Percentiles rank a stretch among this genome's conserved stretches.
Conservation (phyloP, 1,140 invertebrate genomes). For the Lineus longissimus region DNA sequence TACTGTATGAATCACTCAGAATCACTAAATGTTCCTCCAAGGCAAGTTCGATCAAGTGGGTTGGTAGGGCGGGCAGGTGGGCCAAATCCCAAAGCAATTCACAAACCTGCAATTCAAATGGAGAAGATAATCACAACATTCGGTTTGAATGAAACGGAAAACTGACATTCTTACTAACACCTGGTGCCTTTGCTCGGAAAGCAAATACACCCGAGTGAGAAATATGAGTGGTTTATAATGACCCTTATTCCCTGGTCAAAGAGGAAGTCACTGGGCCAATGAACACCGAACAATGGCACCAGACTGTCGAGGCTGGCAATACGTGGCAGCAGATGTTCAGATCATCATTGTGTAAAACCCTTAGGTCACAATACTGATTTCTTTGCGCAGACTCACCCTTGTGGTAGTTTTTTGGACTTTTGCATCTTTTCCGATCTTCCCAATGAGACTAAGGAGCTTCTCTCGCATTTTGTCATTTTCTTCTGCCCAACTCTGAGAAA, state of each 20-base stretch:
- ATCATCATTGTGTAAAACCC: no score
- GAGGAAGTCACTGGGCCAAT: no score
- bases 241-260: no score
- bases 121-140: not conserved
- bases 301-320: no score
- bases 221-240: no score
- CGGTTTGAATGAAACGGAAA: no score
- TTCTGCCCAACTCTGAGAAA: constrained; percentile 54
- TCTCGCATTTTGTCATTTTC: constrained; percentile 55
- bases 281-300: no score
- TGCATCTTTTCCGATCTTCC: constrained; percentile 58
- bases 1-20: constrained; percentile 53
- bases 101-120: constrained; percentile 53
- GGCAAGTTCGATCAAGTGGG: constrained; percentile 55
- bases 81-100: constrained; percentile 59
- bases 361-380: no score
- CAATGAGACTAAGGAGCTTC: constrained; percentile 56
- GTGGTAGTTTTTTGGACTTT: constrained; percentile 43
- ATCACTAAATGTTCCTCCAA: constrained; percentile 58
- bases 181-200: no score
- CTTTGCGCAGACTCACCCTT: constrained; percentile 28
- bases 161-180: no score
- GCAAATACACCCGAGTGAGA: no score
- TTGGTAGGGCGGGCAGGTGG: constrained; percentile 51
- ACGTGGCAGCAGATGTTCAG: no score